Base-by-base conservation (phyloP, 2,797 vertebrate species). In the Lepus oiostolus region DNA sequence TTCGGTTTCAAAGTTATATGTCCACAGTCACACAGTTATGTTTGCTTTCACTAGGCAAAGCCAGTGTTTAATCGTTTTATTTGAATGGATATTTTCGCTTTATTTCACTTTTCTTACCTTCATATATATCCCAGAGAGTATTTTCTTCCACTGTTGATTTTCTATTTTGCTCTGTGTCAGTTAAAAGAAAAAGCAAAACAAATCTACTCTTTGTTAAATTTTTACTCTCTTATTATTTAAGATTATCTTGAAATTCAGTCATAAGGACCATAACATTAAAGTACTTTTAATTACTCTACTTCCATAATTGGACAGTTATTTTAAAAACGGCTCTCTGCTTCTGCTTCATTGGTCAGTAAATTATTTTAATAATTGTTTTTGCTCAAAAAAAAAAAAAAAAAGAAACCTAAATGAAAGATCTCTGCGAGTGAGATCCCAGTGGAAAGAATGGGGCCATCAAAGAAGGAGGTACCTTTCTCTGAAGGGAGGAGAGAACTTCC, bases 171-270 rank as follows among this genome's bases (percentile, higher is more conserved):
- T 83, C 28, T 68, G 35, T 71, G 30, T 89, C 54, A 4, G 8
- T 91, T 38, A 81, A 96, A 67, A 85, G 62, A 68, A 76, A 92
- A 90, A n/a, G 80, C 11, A 85, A 94, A 88, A 50, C 81, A 92
- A 91, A 74, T 85, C 62, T 54, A 54, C 22, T 85, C 81, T 77
- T 88, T 83, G 62, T 28, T 42, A 22, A 72, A 24, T 74, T 80
- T 84, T 88, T 72, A 38, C 83, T 88, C 5, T 85, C 22, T 80
- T 81, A 84, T 14, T 68, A 28, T 28, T 19, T 30, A 82, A 80
- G 54, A 70, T 74, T 32, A 93, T 76, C 67, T 84, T 63, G 75
- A 96, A 89, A 96, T 90, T 70, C 14, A 28, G 16, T 88, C 60
- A 54, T 82, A 65, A 65, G 24, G 79, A 63, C 24, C 30, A 60